Conservation (phyloP, 2,888 invertebrate genomes). For the Julus scanicus region DNA sequence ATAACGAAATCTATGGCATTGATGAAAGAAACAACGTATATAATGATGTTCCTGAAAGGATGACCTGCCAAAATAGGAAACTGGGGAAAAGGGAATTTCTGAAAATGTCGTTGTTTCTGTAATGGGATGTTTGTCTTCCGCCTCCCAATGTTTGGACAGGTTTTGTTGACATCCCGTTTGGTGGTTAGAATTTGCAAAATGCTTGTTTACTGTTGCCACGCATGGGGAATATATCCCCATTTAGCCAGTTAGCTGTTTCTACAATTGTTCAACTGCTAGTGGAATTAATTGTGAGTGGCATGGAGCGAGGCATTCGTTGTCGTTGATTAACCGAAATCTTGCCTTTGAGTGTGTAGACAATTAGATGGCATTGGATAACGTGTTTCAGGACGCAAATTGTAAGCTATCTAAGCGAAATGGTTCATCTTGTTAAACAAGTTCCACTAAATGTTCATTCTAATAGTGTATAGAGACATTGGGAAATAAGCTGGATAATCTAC, state of each 20-base stretch:
- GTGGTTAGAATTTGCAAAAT: slow-evolving; percentile 14
- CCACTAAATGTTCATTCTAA: no score
- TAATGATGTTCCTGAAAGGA: not conserved
- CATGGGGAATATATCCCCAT: not conserved
- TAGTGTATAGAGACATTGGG: no score
- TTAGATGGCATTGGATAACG: not conserved
- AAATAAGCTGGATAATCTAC: no score
- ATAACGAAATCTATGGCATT: no score
- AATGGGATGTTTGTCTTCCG: slow-evolving; percentile 22
- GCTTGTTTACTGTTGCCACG: not conserved
- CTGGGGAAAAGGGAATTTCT: not conserved
- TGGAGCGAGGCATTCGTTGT: not conserved
- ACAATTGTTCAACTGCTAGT: not conserved
- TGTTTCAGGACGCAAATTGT: not conserved
- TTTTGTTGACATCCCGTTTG: slow-evolving; percentile 38
- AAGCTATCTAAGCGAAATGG: no score
- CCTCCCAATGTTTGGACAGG: slow-evolving; percentile 2
- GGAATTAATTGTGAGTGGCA: slow-evolving; percentile 26
- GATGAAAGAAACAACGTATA: no score
- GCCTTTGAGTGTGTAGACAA: not conserved
- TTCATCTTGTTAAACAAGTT: no score
- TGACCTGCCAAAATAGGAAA: not conserved
- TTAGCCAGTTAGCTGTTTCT: not conserved
- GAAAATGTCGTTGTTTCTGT: not conserved
- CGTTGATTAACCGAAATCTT: slow-evolving; percentile 9